Conservation (phyloP, 1,140 invertebrate species). For the Leptopilina clavipes region DNA sequence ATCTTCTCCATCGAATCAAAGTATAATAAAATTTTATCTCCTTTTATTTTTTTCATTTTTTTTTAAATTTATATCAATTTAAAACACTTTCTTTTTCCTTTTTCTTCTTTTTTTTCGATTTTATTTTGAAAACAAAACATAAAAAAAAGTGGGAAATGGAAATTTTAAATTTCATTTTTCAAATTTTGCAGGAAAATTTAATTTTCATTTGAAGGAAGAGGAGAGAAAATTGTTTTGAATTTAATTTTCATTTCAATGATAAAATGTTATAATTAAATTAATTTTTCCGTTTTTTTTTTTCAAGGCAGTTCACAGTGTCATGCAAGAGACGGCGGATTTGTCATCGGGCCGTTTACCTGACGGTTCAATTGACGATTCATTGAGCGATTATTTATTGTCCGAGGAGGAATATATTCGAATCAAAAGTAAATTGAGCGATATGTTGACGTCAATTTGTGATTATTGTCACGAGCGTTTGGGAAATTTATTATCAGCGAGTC, state of each 20-base stretch:
- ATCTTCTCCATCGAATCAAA: constrained; percentile 79
- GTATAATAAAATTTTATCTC: constrained; percentile 65
- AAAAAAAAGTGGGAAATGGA: too few species aligned
- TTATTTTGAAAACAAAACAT: too few species aligned
- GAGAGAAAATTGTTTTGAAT: too few species aligned
- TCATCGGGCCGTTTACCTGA: constrained; percentile 75
- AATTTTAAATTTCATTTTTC: too few species aligned
- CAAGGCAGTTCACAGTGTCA: constrained; percentile 83
- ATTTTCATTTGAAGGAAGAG: too few species aligned
- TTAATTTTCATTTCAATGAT: too few species aligned
- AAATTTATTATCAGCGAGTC: constrained; percentile 86
- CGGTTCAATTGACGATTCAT: constrained; percentile 61
- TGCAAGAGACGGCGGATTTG: constrained; percentile 79
- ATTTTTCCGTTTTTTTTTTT: constrained; percentile 32
- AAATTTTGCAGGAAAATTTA: too few species aligned
- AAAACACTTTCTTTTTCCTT: too few species aligned
- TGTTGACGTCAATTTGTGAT: constrained; percentile 88
- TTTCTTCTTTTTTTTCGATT: too few species aligned
- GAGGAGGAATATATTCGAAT: constrained; percentile 82
- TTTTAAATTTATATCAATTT: constrained; percentile 7
- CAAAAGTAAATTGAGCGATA: constrained; percentile 82
- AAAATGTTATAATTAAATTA: too few species aligned
- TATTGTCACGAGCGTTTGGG: constrained; percentile 94
- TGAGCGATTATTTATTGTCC: constrained; percentile 82
- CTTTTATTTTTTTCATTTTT: background rate